phyloP scores from a whole-genome alignment of 2,797 vertebrate species.

The Megaceryle alcyon region DNA sequence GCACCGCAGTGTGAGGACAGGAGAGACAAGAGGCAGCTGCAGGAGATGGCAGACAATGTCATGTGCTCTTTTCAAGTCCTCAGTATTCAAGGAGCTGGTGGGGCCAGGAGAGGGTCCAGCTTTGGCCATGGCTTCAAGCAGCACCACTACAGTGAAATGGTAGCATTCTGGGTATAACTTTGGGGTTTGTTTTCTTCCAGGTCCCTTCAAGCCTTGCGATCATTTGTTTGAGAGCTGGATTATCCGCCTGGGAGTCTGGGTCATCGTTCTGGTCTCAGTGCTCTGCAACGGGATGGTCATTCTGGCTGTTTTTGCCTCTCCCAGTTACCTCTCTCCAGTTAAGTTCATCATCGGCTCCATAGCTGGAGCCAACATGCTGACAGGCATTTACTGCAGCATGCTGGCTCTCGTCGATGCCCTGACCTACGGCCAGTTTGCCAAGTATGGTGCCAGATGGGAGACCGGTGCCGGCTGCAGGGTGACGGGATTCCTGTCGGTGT shows the following conservation, averaged over 20 bases:
- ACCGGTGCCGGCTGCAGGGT: slow-evolving; percentile 86
- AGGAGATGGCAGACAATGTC: background rate
- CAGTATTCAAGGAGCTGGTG: background rate
- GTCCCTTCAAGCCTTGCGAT: slow-evolving; percentile 94
- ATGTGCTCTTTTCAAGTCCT: background rate
- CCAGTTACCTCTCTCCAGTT: slow-evolving; percentile 86
- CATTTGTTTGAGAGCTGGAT: slow-evolving; percentile 94
- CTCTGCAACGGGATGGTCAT: slow-evolving; percentile 89
- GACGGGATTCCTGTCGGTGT: slow-evolving; percentile 90
- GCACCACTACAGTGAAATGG: background rate
- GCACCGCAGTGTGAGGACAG: background rate
- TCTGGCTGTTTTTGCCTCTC: slow-evolving; percentile 85
- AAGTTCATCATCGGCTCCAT: slow-evolving; percentile 91
- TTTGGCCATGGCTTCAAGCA: background rate
- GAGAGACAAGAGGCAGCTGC: background rate
- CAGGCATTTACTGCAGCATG: slow-evolving; percentile 87
- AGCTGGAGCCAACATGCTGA: slow-evolving; percentile 89
- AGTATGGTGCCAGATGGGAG: slow-evolving; percentile 90
- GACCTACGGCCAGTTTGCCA: slow-evolving; percentile 89
- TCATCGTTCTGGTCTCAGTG: slow-evolving; percentile 86
- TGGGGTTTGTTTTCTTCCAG: slow-evolving; percentile 73
- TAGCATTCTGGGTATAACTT: background rate
- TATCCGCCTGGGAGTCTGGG: slow-evolving; percentile 91
- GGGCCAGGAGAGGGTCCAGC: background rate
- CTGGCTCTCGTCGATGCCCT: slow-evolving; percentile 87